Conservation (phyloP, 2,113 vertebrate species). For the Misgurnus anguillicaudatus region DNA sequence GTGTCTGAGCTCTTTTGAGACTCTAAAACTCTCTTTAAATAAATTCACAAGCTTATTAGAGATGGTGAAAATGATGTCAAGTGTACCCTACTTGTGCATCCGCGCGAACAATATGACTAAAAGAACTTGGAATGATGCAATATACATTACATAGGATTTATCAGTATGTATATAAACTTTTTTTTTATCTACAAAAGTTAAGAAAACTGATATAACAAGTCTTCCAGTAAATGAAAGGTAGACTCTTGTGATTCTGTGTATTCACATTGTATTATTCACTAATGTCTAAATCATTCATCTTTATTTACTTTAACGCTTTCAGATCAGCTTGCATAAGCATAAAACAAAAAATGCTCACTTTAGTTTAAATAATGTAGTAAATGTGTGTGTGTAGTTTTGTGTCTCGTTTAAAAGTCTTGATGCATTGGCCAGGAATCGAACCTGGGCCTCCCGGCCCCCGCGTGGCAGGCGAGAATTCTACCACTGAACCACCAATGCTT, state of each 20-base stretch:
- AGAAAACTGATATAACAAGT: too few relatives aligned
- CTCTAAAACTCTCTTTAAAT: constrained; percentile 15
- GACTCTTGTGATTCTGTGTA: too few relatives aligned
- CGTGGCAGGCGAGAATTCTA: constrained; percentile 50
- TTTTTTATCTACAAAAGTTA: too few relatives aligned
- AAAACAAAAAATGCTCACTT: too few relatives aligned
- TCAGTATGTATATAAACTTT: too few relatives aligned
- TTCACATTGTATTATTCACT: too few relatives aligned
- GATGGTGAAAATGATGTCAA: background rate
- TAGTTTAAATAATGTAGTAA: too few relatives aligned
- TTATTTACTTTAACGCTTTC: too few relatives aligned
- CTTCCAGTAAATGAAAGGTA: too few relatives aligned
- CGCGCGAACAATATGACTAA: background rate
- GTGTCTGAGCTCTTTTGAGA: constrained; percentile 46
- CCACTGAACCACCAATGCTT: constrained; percentile 53
- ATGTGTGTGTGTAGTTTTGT: too few relatives aligned
- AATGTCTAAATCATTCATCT: too few relatives aligned
- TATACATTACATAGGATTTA: background rate
- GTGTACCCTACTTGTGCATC: background rate
- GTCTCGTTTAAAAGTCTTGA: background rate
- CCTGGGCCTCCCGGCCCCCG: constrained; percentile 42
- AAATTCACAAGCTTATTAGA: constrained; percentile 11
- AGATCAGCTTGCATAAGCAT: too few relatives aligned
- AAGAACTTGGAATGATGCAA: constrained; percentile 1
- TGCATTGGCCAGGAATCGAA: constrained; percentile 54